Conservation (phyloP, 2,113 vertebrate genomes). For the Microcebus griseorufus region DNA sequence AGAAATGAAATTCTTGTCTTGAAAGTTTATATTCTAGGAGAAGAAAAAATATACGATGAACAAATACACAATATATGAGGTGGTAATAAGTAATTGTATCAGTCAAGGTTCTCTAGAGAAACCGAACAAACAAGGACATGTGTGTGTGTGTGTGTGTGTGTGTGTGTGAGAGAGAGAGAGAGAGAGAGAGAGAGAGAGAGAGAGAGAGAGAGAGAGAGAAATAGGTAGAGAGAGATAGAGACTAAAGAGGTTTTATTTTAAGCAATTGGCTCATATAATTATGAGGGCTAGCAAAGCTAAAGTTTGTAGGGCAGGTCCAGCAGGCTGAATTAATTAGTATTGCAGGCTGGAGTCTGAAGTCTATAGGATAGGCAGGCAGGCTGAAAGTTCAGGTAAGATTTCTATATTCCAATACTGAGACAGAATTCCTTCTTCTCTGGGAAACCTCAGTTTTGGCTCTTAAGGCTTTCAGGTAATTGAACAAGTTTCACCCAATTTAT, state of each 20-base stretch:
- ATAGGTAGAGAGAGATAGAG: no score
- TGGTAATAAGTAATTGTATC: not conserved
- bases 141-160: not conserved
- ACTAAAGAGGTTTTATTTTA: not conserved
- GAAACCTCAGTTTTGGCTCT: not conserved
- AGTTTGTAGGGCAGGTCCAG: not conserved
- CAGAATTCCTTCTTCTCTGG: not conserved
- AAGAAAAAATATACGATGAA: not conserved
- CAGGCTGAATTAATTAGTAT: not conserved
- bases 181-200: no score
- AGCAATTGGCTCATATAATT: not conserved
- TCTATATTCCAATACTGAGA: not conserved
- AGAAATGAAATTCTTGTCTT: not conserved
- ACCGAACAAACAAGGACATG: not conserved
- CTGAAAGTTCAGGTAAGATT: not conserved
- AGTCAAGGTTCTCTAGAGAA: not conserved
- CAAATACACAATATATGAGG: not conserved
- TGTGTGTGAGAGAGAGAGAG: not conserved
- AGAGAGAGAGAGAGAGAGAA: no score
- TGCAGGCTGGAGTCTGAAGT: not conserved
- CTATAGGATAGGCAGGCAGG: not conserved
- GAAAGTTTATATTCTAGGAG: not conserved
- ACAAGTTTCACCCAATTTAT: not conserved
- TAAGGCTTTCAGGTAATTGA: not conserved
- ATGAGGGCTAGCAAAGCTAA: not conserved